Evolutionary conservation across 2,797 vertebrate genomes (phyloP).

Genomic region (Ceyx erithaca): DNA sequence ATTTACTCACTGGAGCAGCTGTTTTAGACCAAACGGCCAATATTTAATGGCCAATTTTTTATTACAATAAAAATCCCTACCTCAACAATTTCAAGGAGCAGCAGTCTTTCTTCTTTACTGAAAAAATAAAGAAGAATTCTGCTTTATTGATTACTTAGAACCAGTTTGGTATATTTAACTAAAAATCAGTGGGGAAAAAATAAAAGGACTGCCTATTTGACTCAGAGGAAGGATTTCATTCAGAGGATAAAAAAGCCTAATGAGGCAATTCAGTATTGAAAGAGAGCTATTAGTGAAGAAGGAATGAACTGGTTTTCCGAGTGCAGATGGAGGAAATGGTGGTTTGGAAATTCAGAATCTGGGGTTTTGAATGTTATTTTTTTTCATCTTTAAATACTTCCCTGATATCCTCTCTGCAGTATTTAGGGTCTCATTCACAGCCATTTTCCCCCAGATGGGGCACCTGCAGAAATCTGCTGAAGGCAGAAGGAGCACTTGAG

Average conservation of each 20-base stretch:
- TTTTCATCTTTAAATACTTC: slow-evolving; percentile 46
- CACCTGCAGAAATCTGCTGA: slow-evolving; percentile 45
- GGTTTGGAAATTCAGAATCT: slow-evolving; percentile 51
- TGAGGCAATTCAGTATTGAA: slow-evolving; percentile 62
- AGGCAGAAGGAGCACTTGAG: slow-evolving; percentile 14
- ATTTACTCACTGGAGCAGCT: not conserved
- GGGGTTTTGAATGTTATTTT: not conserved
- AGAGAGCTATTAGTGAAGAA: slow-evolving; percentile 42
- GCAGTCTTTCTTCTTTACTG: not conserved
- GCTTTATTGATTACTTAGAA: slow-evolving; percentile 49
- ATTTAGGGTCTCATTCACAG: not conserved
- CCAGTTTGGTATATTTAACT: slow-evolving; percentile 26
- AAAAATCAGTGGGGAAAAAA: slow-evolving; percentile 59
- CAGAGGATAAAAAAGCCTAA: slow-evolving; percentile 52
- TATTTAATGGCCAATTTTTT: no score
- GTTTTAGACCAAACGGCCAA: not conserved
- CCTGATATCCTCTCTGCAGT: slow-evolving; percentile 22
- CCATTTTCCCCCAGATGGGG: not conserved
- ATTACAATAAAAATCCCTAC: not conserved
- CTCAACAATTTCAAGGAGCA: not conserved
- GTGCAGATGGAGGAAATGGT: slow-evolving; percentile 60
- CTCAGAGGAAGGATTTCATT: slow-evolving; percentile 59
- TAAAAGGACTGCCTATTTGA: slow-evolving; percentile 44
- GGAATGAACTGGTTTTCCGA: slow-evolving; percentile 35
- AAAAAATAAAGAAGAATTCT: not conserved